These are phyloP conservation scores for Momotus momota DNA, from an alignment of 2,797 vertebrate species.

Conservation along the genomic window DNA sequence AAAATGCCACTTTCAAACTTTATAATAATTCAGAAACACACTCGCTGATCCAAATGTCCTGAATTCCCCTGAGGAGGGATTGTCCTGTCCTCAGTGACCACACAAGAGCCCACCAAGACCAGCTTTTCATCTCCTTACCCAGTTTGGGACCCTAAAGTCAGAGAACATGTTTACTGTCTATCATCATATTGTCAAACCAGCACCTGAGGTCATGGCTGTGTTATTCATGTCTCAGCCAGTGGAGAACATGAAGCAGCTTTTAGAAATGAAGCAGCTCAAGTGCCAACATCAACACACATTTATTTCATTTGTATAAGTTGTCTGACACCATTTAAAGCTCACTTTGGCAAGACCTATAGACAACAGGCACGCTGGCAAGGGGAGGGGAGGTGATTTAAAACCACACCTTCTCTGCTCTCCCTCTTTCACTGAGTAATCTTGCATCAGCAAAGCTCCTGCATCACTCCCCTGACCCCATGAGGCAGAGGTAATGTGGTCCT, in stretches of 20 bases:
- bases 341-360: neutral
- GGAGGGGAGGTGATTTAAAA: neutral
- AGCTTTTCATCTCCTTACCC: neutral
- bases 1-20: neutral
- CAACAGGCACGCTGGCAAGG: fast-evolving
- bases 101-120: neutral
- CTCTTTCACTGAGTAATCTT: neutral
- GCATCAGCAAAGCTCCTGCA: neutral
- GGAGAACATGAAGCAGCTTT: neutral
- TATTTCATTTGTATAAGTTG: neutral
- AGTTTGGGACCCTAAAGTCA: neutral
- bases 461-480: fast-evolving
- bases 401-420: neutral
- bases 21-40: neutral
- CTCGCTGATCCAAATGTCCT: neutral
- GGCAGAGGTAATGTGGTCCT: fast-evolving
- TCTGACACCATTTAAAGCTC: neutral
- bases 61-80: fast-evolving
- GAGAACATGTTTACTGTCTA: neutral
- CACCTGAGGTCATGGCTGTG: fast-evolving
- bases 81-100: neutral
- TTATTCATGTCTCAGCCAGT: neutral
- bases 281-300: neutral
- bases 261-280: neutral
- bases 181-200: neutral